Conservation (phyloP, 2,113 vertebrate genomes). For the Tauraco erythrolophus region DNA sequence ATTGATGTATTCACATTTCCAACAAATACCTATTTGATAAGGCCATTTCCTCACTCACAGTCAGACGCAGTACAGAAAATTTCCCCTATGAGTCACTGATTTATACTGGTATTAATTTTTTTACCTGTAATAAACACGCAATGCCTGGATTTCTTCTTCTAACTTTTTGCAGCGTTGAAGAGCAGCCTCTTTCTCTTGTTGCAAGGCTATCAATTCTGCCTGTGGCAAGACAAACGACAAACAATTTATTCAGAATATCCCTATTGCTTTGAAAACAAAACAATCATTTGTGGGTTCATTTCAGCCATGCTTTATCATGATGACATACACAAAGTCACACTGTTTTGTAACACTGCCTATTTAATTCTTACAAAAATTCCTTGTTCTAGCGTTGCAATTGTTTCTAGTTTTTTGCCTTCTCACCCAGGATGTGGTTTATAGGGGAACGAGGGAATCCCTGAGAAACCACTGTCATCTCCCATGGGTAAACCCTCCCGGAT, state of each 20-base stretch:
- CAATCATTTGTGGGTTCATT: background rate
- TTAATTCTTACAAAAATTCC: background rate
- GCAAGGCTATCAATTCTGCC: constrained; percentile 77
- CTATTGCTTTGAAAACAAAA: background rate
- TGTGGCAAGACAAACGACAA: constrained; percentile 27
- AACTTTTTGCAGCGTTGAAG: constrained; percentile 78
- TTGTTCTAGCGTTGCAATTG: background rate
- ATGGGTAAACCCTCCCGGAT: background rate
- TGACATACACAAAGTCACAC: background rate
- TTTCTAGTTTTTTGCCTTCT: background rate
- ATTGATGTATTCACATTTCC: constrained; percentile 49
- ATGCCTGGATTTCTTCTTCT: constrained; percentile 82
- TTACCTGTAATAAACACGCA: constrained; percentile 85
- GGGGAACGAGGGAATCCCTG: background rate
- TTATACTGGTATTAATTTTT: constrained; percentile 36
- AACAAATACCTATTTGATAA: constrained; percentile 60
- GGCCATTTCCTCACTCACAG: constrained; percentile 45
- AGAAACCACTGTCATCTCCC: background rate
- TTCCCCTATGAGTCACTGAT: constrained; percentile 42
- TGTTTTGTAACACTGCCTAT: background rate
- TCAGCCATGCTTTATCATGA: background rate
- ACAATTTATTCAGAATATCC: background rate
- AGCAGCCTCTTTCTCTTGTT: constrained; percentile 78
- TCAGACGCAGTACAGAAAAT: constrained; percentile 24
- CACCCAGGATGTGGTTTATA: background rate